Evolutionary conservation across 2,888 invertebrate genomes (phyloP).

Genomic region (Penaeus monodon): DNA sequence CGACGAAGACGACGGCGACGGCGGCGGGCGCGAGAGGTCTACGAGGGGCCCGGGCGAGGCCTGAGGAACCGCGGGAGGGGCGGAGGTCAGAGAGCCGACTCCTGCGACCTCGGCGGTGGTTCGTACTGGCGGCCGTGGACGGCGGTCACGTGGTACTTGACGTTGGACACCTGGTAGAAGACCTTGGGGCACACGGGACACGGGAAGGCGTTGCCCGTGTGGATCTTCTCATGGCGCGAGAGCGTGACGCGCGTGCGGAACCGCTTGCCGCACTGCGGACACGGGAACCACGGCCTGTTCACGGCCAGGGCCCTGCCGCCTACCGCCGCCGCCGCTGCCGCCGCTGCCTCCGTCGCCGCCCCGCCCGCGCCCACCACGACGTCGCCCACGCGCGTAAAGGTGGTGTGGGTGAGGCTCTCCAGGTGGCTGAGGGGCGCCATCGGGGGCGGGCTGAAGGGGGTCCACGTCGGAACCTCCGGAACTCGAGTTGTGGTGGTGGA

Average conservation of each 20-base stretch:
- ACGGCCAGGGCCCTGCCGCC: neutral
- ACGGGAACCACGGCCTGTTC: slow-evolving; percentile 45
- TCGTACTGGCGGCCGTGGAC: slow-evolving; percentile 48
- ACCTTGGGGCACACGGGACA: slow-evolving; percentile 57
- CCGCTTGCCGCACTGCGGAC: slow-evolving; percentile 47
- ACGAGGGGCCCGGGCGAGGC: neutral
- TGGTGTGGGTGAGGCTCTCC: slow-evolving; percentile 33
- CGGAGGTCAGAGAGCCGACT: slow-evolving; percentile 9
- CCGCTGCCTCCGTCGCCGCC: neutral
- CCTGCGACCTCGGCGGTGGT: slow-evolving; percentile 18
- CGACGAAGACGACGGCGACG: neutral
- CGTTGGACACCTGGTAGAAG: slow-evolving; percentile 58
- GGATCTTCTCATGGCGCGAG: slow-evolving; percentile 54
- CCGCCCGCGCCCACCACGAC: slow-evolving; percentile 1
- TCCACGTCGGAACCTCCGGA: slow-evolving; percentile 9
- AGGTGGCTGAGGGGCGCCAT: slow-evolving; percentile 40
- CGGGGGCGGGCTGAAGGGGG: slow-evolving; percentile 24
- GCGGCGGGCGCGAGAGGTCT: neutral
- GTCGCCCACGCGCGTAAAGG: slow-evolving; percentile 26
- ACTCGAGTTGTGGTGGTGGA: neutral
- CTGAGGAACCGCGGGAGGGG: neutral
- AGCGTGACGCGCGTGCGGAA: slow-evolving; percentile 54
- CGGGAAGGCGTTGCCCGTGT: slow-evolving; percentile 56
- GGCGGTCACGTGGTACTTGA: slow-evolving; percentile 55
- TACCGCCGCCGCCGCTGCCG: neutral